phyloP scores from a whole-genome alignment of 2,888 invertebrate species.

The Prionchulus punctatus region DNA sequence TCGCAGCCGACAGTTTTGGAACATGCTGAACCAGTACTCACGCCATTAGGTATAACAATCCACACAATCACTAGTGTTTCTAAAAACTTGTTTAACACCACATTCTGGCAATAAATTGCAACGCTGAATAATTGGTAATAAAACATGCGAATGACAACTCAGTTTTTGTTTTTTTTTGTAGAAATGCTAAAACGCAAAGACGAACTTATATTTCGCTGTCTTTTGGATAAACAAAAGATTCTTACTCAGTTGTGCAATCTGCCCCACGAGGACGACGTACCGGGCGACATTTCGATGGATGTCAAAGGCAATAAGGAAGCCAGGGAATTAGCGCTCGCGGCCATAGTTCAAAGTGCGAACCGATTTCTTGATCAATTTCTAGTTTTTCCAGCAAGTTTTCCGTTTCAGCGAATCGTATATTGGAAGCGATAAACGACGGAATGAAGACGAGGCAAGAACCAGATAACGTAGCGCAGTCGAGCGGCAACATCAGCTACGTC shows the following conservation, averaged over 20 bases:
- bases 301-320: slow-evolving; percentile 7
- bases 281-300: slow-evolving; percentile 1
- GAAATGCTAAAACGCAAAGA: slow-evolving; percentile 34
- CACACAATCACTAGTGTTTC: too few relatives aligned
- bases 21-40: slow-evolving; percentile 33
- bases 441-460: slow-evolving; percentile 15
- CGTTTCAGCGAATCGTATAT: slow-evolving; percentile 26
- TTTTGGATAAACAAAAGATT: slow-evolving; percentile 25
- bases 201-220: slow-evolving; percentile 18
- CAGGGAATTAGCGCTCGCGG: slow-evolving; percentile 25
- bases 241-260: slow-evolving; percentile 23
- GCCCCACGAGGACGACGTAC: slow-evolving; percentile 14
- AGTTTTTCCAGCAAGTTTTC: slow-evolving; percentile 9
- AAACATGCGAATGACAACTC: too few relatives aligned
- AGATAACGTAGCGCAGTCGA: slow-evolving; percentile 15
- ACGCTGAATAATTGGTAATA: too few relatives aligned
- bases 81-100: too few relatives aligned
- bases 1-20: slow-evolving; percentile 21
- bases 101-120: too few relatives aligned
- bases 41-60: slow-evolving; percentile 26
- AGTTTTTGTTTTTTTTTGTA: slow-evolving; percentile 19
- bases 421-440: slow-evolving; percentile 24
- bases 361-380: not conserved
- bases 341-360: slow-evolving; percentile 28
- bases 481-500: slow-evolving; percentile 9